These are phyloP conservation scores for Pseudocheirus occidentalis DNA, from an alignment of 2,797 vertebrate genomes.

Conservation along the genomic window DNA sequence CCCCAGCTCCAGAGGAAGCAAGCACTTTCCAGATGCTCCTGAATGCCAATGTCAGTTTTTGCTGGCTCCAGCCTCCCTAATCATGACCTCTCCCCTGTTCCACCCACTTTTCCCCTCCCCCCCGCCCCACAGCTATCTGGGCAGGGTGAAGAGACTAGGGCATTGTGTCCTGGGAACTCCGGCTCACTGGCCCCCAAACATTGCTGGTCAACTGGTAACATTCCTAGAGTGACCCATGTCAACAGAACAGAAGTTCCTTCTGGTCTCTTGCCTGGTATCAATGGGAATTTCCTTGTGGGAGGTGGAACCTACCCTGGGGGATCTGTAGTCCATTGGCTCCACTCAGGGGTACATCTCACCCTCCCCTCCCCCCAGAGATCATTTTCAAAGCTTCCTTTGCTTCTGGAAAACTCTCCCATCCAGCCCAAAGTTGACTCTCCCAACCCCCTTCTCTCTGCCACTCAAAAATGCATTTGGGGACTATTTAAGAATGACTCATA, in stretches of 20 bases:
- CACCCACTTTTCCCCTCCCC: not conserved
- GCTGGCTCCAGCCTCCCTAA: not conserved
- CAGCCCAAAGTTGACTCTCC: not conserved
- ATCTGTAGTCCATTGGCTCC: not conserved
- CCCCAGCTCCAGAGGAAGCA: not conserved
- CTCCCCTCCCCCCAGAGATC: not conserved
- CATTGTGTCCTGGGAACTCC: not conserved
- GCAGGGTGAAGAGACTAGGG: not conserved
- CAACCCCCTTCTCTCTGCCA: not conserved
- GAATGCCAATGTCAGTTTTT: not conserved
- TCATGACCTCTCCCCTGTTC: not conserved
- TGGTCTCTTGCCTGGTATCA: not conserved
- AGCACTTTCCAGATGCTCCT: not conserved
- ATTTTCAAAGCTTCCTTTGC: not conserved
- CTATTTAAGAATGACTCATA: fast-evolving
- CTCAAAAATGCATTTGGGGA: conserved; percentile 11
- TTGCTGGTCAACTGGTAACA: not conserved
- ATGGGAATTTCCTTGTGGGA: not conserved
- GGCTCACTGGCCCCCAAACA: not conserved
- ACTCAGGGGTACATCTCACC: not conserved
- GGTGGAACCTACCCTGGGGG: not conserved
- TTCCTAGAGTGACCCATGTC: not conserved
- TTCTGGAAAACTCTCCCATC: not conserved
- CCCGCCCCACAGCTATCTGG: not conserved
- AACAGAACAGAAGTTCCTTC: not conserved